These are phyloP conservation scores for Drosophila pruinosa DNA, from an alignment of 1,140 invertebrate genomes.

Conservation along the genomic window DNA sequence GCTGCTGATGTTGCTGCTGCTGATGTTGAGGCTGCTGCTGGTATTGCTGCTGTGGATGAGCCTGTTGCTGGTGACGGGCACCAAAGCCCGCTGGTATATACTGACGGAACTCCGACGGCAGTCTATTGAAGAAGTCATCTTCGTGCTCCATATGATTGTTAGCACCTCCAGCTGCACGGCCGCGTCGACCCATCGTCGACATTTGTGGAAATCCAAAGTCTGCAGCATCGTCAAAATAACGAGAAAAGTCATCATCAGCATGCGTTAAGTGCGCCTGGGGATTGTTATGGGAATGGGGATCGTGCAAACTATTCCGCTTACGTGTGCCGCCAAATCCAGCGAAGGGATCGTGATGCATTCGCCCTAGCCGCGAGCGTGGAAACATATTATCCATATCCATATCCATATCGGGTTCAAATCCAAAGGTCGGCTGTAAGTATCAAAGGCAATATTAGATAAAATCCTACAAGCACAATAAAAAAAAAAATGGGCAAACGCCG, in stretches of 20 bases:
- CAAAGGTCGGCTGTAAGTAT: constrained; percentile 67
- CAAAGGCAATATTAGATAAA: constrained; percentile 2
- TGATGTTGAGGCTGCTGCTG: constrained; percentile 44
- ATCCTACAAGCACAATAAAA: background rate
- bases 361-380: constrained; percentile 74
- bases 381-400: constrained; percentile 81
- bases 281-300: constrained; percentile 46
- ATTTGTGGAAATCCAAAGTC: constrained; percentile 81
- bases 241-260: constrained; percentile 67
- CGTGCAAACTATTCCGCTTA: constrained; percentile 84
- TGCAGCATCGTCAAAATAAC: constrained; percentile 83
- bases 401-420: constrained; percentile 80
- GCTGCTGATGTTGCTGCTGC: constrained; percentile 33
- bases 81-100: constrained; percentile 85
- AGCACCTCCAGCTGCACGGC: constrained; percentile 63
- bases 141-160: constrained; percentile 64
- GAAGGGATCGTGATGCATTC: constrained; percentile 83
- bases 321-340: constrained; percentile 84
- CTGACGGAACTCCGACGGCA: constrained; percentile 85
- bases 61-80: constrained; percentile 71
- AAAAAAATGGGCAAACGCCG: background rate
- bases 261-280: constrained; percentile 63
- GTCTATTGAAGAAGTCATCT: constrained; percentile 85
- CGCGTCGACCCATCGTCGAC: constrained; percentile 67
- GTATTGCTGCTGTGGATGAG: constrained; percentile 4